phyloP scores from a whole-genome alignment of 2,888 invertebrate species.

The Cecidostiba fungosa region DNA sequence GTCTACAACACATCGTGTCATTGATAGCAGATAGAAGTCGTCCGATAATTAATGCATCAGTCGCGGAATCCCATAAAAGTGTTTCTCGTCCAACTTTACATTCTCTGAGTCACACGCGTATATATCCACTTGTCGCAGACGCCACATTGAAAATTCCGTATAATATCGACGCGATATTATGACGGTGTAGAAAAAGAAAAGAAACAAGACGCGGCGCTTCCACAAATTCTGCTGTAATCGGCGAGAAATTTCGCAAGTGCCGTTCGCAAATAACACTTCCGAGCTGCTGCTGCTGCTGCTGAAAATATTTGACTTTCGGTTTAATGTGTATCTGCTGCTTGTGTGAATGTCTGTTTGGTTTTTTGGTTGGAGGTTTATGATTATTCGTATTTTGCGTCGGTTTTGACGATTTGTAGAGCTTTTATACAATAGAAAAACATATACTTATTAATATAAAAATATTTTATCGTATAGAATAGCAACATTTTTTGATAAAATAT shows the following conservation, averaged over 20 bases:
- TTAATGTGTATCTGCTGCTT: background rate
- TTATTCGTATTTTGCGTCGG: no score
- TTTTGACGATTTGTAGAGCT: no score
- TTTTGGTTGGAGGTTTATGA: no score
- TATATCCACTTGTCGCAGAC: background rate
- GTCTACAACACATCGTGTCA: background rate
- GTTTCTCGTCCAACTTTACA: background rate
- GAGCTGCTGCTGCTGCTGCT: background rate
- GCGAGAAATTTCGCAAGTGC: background rate
- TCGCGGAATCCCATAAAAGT: background rate
- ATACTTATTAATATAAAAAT: no score
- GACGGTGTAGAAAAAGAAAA: background rate
- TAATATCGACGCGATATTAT: background rate
- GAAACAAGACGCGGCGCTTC: background rate
- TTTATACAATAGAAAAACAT: no score
- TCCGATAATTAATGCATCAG: background rate
- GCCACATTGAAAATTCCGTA: background rate
- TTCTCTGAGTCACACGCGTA: background rate
- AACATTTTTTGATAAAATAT: no score
- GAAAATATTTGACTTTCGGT: background rate
- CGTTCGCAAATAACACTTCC: background rate
- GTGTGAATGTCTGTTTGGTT: background rate
- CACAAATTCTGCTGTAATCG: conserved; percentile 6
- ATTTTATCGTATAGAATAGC: no score
- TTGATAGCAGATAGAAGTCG: background rate